Evolutionary conservation across 2,113 vertebrate species (phyloP).

Genomic region (Pelecanoides urinatrix): DNA sequence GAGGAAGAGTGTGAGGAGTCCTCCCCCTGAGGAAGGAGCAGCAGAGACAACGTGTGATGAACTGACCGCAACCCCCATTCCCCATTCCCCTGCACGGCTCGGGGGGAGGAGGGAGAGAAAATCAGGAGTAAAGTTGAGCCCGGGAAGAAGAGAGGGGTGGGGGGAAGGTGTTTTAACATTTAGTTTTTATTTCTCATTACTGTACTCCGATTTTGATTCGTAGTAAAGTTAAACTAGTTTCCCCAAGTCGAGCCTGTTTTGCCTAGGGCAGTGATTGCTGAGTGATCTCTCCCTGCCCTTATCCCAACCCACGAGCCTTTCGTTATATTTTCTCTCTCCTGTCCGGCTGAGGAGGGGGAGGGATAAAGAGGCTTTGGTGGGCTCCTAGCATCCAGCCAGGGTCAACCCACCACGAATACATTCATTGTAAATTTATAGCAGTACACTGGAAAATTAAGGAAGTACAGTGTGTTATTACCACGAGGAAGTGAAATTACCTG

Average conservation of each 20-base stretch:
- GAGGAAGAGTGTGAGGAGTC: not conserved
- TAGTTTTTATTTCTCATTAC: not conserved
- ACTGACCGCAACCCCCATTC: not conserved
- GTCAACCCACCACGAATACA: not conserved
- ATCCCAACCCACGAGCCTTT: not conserved
- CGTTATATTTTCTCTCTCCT: not conserved
- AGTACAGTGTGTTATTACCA: not conserved
- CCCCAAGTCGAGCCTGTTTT: fast-evolving
- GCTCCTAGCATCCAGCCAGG: not conserved
- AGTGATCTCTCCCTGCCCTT: not conserved
- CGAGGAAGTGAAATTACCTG: not conserved
- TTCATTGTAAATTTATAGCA: not conserved
- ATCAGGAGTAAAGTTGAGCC: not conserved
- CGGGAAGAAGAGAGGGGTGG: not conserved
- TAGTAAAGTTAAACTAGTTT: not conserved
- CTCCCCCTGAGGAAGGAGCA: too few relatives aligned
- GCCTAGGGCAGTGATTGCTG: not conserved
- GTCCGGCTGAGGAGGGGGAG: not conserved
- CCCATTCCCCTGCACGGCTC: fast-evolving
- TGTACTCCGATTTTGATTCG: not conserved
- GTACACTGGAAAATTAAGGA: not conserved
- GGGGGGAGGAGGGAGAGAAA: not conserved
- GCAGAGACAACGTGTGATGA: not conserved
- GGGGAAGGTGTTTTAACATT: not conserved
- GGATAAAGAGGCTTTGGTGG: not conserved